Percentiles rank a stretch among this genome's conserved stretches.
phyloP scores from a whole-genome alignment of 2,888 invertebrate genomes.

The Mythimna impura region DNA sequence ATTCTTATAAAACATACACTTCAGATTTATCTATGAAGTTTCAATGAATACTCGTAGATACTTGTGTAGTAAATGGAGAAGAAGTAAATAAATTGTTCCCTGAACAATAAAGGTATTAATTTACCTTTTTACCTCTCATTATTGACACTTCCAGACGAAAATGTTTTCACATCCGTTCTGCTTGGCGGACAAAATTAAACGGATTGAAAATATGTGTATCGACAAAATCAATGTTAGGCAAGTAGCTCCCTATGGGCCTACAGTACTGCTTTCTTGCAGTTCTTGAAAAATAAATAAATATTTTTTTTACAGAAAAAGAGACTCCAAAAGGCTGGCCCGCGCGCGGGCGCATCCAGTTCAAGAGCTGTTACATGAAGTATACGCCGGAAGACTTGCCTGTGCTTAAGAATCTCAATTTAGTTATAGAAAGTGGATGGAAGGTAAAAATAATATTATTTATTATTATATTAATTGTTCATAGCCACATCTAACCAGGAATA shows the following conservation, averaged over 20 bases:
- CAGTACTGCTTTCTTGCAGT: too few species aligned
- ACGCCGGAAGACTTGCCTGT: slow-evolving; percentile 92
- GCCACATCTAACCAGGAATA: neutral
- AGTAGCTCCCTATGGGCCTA: too few species aligned
- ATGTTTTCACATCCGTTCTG: neutral
- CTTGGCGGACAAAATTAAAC: neutral
- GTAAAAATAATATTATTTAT: slow-evolving; percentile 74
- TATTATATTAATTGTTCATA: neutral
- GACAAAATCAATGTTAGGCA: too few species aligned
- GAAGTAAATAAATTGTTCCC: neutral
- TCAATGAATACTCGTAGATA: neutral
- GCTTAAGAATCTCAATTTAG: slow-evolving; percentile 93
- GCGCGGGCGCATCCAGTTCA: slow-evolving; percentile 91
- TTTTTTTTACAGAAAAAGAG: slow-evolving; percentile 77
- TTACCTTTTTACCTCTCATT: neutral
- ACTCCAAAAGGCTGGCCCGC: slow-evolving; percentile 93
- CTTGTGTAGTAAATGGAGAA: neutral
- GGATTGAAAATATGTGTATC: neutral
- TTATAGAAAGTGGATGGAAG: slow-evolving; percentile 93
- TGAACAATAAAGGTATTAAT: neutral
- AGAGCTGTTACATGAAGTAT: slow-evolving; percentile 92
- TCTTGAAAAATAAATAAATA: neutral
- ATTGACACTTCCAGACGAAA: neutral
- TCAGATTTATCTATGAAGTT: neutral
- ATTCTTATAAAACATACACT: neutral